Conservation (phyloP, 1,140 invertebrate genomes). For the Euwallacea similis region DNA sequence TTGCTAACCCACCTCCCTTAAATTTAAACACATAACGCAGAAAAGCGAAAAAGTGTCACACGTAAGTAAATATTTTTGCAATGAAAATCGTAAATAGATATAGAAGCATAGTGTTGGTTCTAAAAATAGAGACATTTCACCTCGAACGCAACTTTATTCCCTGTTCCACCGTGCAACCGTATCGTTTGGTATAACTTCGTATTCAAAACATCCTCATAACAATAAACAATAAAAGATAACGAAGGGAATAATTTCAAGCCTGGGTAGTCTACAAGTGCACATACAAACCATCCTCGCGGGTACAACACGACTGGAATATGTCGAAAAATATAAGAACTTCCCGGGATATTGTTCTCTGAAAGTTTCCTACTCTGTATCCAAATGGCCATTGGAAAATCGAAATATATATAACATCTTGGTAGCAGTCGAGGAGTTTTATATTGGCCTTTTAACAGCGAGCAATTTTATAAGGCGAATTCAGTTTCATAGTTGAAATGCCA, state of each 20-base stretch:
- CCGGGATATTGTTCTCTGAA: neutral
- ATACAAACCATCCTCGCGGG: conserved; percentile 4
- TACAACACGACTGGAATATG: conserved; percentile 1
- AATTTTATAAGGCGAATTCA: conserved; percentile 1
- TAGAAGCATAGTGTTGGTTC: no score
- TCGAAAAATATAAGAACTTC: conserved; percentile 4
- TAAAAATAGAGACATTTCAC: no score
- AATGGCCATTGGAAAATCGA: conserved; percentile 5
- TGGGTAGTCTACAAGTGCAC: neutral
- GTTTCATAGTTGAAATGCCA: conserved; percentile 5
- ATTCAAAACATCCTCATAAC: conserved; percentile 2
- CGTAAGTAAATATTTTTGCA: no score
- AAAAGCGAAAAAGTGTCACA: no score
- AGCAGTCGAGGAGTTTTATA: conserved; percentile 1
- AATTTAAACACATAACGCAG: no score
- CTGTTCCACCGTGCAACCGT: neutral
- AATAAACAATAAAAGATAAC: conserved; percentile 5
- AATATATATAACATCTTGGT: neutral
- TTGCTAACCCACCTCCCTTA: no score
- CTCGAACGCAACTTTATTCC: no score
- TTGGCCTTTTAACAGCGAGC: conserved; percentile 1
- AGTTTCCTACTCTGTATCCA: neutral
- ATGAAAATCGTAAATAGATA: no score
- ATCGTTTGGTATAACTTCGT: neutral
- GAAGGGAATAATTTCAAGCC: conserved; percentile 4